Conservation (phyloP, 2,888 invertebrate genomes). For the Therioaphis trifolii region DNA sequence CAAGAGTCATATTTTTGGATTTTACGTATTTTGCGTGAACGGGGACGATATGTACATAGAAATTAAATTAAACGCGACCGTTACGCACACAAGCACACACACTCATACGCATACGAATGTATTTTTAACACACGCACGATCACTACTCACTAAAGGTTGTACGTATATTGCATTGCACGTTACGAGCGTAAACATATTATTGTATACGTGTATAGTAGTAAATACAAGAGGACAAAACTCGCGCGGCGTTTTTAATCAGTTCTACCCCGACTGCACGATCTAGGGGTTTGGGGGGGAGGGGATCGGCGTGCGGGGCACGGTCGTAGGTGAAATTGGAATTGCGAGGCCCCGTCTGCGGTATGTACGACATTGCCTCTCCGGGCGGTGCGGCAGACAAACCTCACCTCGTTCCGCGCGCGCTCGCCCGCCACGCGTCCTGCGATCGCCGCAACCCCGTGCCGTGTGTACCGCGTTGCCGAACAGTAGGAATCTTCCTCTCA, state of each 20-base stretch:
- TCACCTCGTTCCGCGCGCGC: background rate
- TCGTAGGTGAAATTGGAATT: conserved; percentile 51
- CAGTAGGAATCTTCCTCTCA: conserved; percentile 42
- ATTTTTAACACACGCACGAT: too few relatives aligned
- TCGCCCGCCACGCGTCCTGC: background rate
- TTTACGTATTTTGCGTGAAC: too few relatives aligned
- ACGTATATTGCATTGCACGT: too few relatives aligned
- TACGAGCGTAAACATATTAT: too few relatives aligned
- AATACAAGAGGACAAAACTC: background rate
- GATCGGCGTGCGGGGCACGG: background rate
- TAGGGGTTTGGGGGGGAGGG: too few relatives aligned
- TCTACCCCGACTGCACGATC: background rate
- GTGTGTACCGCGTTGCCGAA: conserved; percentile 31
- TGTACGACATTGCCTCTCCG: conserved; percentile 7
- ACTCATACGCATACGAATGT: too few relatives aligned
- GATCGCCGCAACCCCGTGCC: background rate
- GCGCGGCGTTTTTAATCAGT: conserved; percentile 57
- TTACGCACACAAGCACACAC: too few relatives aligned
- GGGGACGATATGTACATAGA: too few relatives aligned
- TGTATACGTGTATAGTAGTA: too few relatives aligned
- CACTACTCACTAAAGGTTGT: too few relatives aligned
- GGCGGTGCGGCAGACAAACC: background rate
- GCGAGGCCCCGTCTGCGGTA: conserved; percentile 36
- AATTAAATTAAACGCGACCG: too few relatives aligned
- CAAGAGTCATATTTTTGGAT: too few relatives aligned